Base-by-base conservation (phyloP, 53 echinoderm and acorn worm species). In the Temnopleurus reevesii region DNA sequence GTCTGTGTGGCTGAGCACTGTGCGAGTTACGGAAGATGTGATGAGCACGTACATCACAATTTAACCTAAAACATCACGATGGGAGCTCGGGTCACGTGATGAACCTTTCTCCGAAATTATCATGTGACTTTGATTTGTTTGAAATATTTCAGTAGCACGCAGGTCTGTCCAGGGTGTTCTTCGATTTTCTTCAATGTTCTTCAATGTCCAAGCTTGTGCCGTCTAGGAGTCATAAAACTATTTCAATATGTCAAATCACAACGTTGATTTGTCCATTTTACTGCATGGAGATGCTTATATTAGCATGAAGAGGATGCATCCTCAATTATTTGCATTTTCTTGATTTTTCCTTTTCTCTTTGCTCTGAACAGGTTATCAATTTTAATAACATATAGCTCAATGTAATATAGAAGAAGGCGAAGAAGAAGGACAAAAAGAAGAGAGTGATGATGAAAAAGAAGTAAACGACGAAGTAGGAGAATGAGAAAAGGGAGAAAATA, bases 121-220 rank as follows among this genome's bases (percentile, higher is more conserved):
- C 36, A 71, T 71, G 43, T 71, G 71, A 71, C 71, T 71, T 71
- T 71, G 17, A 21, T 27, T 19, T n/a, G n/a, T n/a, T 36, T 41
- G 71, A 71, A 71, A 71, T 71, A 21, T 71, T 71, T 41, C 71
- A 38, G 41, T n/a, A n/a, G n/a, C n/a, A n/a, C n/a, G n/a, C n/a
- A n/a, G n/a, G n/a, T n/a, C n/a, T n/a, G n/a, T n/a, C n/a, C n/a
- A n/a, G 41, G 71, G 21, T 71, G 19, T 5, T 41, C 2, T 18
- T 71, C 10, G 18, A 49, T 49, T 23, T 12, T 49, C 15, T 49
- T 15, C 1, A 12, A 9, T 49, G 10, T 49, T 15, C 15, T 9
- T 49, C 9, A 12, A 49, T 6, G 15, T 10, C 28, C 10, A 9
- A 60, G 28, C 29, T 60, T 28, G 60, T 27, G 12, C 27, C 10